Base-by-base conservation (phyloP, 2,888 invertebrate species). In the Latrodectus hesperus region DNA sequence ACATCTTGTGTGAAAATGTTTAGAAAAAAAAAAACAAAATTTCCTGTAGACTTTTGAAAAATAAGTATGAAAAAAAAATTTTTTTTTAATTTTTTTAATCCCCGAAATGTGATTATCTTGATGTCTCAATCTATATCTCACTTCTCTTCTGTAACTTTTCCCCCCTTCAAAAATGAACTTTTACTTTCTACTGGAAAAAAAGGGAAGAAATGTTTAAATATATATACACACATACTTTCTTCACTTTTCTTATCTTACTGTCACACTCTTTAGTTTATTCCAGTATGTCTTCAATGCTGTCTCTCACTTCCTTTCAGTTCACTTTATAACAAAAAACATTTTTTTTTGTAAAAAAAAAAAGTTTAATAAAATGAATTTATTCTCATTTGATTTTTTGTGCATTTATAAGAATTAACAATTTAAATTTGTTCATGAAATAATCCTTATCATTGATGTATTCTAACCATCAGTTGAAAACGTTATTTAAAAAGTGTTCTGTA, bases 181-280 rank as follows among this genome's bases (percentile, higher is more conserved):
- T 60, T 60, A 60, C 11, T 60, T 10, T 60, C n/a, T 60, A 60
- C n/a, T 60, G n/a, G 10, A 60, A 55, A 55, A 55, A 55, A 55
- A 55, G n/a, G n/a, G n/a, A 60, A 12, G n/a, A 60, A 60, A 60
- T 38, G 6, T 38, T 38, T 38, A 1, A 38, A 38, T 22, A 38
- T 38, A 38, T 38, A 38, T 38, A 6, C 2, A 51, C 51, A 12
- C 49, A 49, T 38, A n/a, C 51, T 72, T 17, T 72, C 73, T 38
- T 38, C 38, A 72, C 74, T 65, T 75, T 26, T 71, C 85, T 22
- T 80, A 75, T 52, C 64, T 52, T 65, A 17, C 73, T 79, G 26
- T 85, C 85, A 80, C 85, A 80, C 85, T 75, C 22, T 76, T 81
- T 86, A 81, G 86, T 86, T 86, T 86, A 81, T 86, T 81, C 86